phyloP scores from a whole-genome alignment of 2,888 invertebrate species.

The Herminia tarsipennalis region DNA sequence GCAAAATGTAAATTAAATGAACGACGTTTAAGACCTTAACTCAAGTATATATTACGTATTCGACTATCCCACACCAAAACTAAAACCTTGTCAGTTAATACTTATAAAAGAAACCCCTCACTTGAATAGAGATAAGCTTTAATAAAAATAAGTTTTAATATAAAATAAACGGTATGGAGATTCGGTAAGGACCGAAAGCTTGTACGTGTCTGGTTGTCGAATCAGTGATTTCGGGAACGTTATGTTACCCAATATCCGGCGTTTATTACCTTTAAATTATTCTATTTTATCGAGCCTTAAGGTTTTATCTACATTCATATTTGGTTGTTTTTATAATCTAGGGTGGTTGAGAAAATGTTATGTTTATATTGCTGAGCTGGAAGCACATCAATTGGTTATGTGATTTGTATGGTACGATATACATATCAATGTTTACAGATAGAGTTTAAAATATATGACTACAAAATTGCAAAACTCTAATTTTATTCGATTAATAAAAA shows the following conservation, averaged over 20 bases:
- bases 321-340: constrained; percentile 29
- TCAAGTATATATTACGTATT: no score
- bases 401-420: not conserved
- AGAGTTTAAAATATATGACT: not conserved
- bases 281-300: constrained; percentile 34
- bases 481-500: not conserved
- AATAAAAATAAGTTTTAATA: constrained; percentile 47
- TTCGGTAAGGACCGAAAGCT: constrained; percentile 34
- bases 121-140: constrained; percentile 41
- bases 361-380: not conserved
- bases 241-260: constrained; percentile 33
- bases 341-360: constrained; percentile 15
- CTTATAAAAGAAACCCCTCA: constrained; percentile 16
- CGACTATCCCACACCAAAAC: no score
- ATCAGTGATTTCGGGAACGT: constrained; percentile 39
- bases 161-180: constrained; percentile 40
- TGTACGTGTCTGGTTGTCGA: constrained; percentile 32
- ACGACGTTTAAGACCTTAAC: no score
- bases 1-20: no score
- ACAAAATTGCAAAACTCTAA: not conserved
- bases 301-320: constrained; percentile 39
- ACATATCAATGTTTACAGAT: no score
- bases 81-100: constrained; percentile 14
- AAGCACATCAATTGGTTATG: not conserved
- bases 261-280: constrained; percentile 47